Evolutionary conservation across 35 echinoderm and acorn worm genomes (phyloP), one percentile per base, ranked within the genome.

Genomic region (Amphiura filiformis): DNA sequence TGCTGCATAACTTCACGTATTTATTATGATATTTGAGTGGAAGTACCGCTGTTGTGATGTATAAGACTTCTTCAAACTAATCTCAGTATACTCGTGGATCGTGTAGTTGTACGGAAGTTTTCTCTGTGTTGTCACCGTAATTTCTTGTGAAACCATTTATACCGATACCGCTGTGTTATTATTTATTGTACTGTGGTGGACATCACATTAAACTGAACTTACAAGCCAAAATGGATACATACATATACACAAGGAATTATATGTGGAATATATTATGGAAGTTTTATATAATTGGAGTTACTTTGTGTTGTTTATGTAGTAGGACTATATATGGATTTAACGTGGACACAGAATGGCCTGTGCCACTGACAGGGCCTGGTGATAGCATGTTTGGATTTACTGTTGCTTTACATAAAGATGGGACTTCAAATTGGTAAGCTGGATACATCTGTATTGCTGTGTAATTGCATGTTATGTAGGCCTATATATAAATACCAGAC

Each of bases 371-470:
- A 11, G 88, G 88, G 70, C 88, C 88, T 18, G 61, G 0, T 1
- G 88, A 80, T 37, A 83, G 80, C 38, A 35, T 90, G 65, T 90
- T 90, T 36, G 88, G 88, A 18, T 90, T 83, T 57, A 77, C 34
- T 38, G 88, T 90, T 13, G 37, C 52, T 1, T 70, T 82, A 39
- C 88, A 90, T 76, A 56, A 80, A 32, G 88, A 90, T 35, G 57
- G 61, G 32, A 49, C 35, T 65, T 84, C 88, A 22, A 56, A 90
- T 76, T 90, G 88, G 88, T 90, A 90, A 47, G 88, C 65, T 44
- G 17, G 7, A 52, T 52, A 11, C 7, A 11, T 52, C 7, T 52
- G 44, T 52, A 52, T n/a, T n/a, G n/a, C n/a, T n/a, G n/a, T n/a
- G n/a, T n/a, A n/a, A n/a, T n/a, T n/a, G n/a, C n/a, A n/a, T n/a